These are phyloP conservation scores for Paramormyrops kingsleyae DNA, from an alignment of 2,113 vertebrate genomes.

Conservation along the genomic window DNA sequence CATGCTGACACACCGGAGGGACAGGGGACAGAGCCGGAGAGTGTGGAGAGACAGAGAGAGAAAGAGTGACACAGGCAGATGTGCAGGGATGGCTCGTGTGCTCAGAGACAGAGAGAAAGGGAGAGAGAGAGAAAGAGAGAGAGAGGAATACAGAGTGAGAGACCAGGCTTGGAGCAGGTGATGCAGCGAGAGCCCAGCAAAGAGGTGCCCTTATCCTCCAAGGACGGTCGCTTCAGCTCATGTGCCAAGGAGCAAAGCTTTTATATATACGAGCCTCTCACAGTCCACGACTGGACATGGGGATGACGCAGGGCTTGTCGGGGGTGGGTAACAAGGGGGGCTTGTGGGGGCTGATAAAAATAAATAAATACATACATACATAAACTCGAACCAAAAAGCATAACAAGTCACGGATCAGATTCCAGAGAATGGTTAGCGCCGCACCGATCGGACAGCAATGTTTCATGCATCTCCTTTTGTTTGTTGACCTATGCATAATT, in stretches of 20 bases:
- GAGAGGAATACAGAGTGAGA: slow-evolving; percentile 26
- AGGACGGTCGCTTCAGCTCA: slow-evolving; percentile 51
- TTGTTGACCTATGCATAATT: neutral
- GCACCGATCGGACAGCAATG: slow-evolving; percentile 35
- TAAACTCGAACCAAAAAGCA: neutral
- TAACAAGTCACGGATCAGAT: slow-evolving; percentile 40
- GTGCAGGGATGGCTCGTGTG: neutral
- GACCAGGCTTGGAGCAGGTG: slow-evolving; percentile 17
- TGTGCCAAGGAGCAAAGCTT: slow-evolving; percentile 53
- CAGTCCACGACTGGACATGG: slow-evolving; percentile 38
- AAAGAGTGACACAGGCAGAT: slow-evolving; percentile 21
- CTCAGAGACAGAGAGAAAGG: slow-evolving; percentile 1
- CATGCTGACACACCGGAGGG: slow-evolving; percentile 58
- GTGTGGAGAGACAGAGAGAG: slow-evolving; percentile 15
- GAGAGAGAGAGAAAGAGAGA: slow-evolving; percentile 32
- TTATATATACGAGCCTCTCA: slow-evolving; percentile 63
- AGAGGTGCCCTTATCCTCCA: slow-evolving; percentile 34
- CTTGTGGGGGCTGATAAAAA: slow-evolving; percentile 24
- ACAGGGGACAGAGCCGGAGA: slow-evolving; percentile 29
- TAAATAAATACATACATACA: neutral
- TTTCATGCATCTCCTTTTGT: neutral
- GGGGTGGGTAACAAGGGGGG: slow-evolving; percentile 52
- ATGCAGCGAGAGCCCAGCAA: slow-evolving; percentile 25
- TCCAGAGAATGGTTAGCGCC: slow-evolving; percentile 47
- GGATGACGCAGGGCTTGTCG: slow-evolving; percentile 56